Base-by-base conservation (phyloP, 92 coral and sea anemone species). In the Umimayanthus kanabou region DNA sequence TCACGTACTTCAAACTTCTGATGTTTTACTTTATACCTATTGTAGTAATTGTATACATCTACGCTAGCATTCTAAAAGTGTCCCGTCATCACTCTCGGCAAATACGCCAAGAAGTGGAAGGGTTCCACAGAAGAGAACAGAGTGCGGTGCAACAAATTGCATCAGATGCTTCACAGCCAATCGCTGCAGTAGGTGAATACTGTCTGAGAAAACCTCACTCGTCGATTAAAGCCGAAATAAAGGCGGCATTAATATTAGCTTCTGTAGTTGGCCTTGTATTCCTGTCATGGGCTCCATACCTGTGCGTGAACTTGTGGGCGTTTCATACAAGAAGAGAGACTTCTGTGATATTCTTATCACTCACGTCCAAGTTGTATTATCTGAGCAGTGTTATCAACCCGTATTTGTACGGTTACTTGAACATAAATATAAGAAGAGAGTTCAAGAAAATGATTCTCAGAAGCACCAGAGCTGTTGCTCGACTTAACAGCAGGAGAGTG, bases 151-250 rank as follows among this genome's bases (percentile, higher is more conserved):
- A 40, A 15, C 70, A 61, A 42, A 85, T 84, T 15, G 77, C 89
- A 39, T 73, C 89, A 16, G 87, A 86, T 2, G 47, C 76, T 39
- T 71, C 39, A 33, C 89, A 79, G 5, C 81, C 85, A 65, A 88
- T 89, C 57, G 66, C 87, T 79, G 93, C 84, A 18, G 79, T 80
- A 6, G 98, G 98, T 23, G 93, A 91, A 71, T 93, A 93, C 81
- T 95, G 98, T 69, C 87, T 95, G 42, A 89, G 98, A 82, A 95
- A 95, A 40, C 98, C 98, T 1, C 98, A 95, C 71, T 95, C 98
- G 5, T 89, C 93, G 16, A 42, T 93, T 1, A 92, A 90, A 53
- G 88, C 95, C 6, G 98, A 95, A n/a, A 90, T 95, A 7, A 95
- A 90, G 81, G 86, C 98, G 1, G 94, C 98, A 4, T 40, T 95